Base-by-base conservation (phyloP, 2,797 vertebrate species). In the Catharus ustulatus region DNA sequence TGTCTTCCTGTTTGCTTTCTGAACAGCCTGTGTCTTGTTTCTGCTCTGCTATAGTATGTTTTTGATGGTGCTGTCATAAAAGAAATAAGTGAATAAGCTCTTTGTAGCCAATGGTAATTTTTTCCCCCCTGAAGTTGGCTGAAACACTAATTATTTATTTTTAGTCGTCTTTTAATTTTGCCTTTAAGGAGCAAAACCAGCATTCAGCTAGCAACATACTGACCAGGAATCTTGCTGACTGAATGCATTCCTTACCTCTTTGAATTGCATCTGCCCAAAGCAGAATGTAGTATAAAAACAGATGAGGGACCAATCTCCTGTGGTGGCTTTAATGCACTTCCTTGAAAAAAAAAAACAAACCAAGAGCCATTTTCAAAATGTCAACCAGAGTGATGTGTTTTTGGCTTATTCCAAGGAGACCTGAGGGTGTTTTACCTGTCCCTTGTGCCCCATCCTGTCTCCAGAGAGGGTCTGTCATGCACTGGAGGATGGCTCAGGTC, bases 101-200 rank as follows among this genome's bases (percentile, higher is more conserved):
- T 77, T 72, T 24, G 48, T 78, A 75, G 66, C 76, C 51, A 73
- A 21, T 13, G 7, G 51, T 63, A 62, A 34, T 22, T 83, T 54
- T 58, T 46, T 76, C 15, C 15, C 13, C 13, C 58, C 32, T 59
- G 67, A 24, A 88, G 48, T 46, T 82, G 21, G 29, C 75, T 89
- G 67, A 74, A 94, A 95, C 67, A 89, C 92, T 91, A 76, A 59
- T 61, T 52, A 42, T 84, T 83, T 78, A 48, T 48, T 87, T 93
- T 76, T 75, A 69, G 76, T 82, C 17, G 49, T 55, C 23, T 83
- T 87, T 73, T 55, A 72, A 36, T 43, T 90, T 76, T 90, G 71
- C 34, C 48, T 57, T 57, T 67, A 30, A 66, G 18, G n/a, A 22
- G 8, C 76, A 24, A 73, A 72, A 91, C 20, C 12, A 29, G 14